Evolutionary conservation across 1,140 invertebrate genomes (phyloP).

Genomic region (Nilaparvata lugens): DNA sequence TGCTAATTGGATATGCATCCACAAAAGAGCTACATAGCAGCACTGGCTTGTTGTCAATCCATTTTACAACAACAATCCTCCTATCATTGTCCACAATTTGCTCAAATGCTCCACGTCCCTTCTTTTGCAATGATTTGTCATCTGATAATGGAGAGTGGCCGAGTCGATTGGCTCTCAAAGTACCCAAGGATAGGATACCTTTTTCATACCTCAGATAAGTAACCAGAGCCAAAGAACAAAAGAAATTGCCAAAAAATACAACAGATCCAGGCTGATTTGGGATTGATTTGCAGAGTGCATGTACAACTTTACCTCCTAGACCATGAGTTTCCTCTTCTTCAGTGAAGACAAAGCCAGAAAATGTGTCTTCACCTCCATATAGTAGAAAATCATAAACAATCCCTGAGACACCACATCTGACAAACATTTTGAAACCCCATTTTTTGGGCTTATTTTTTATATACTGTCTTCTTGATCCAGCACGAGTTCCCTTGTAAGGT

Average conservation of each 20-base stretch:
- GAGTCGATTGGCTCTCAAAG: constrained; percentile 33
- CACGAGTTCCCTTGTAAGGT: constrained; percentile 36
- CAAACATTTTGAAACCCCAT: constrained; percentile 35
- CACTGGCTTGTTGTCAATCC: constrained; percentile 24
- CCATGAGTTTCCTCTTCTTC: constrained; percentile 3
- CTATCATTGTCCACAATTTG: constrained; percentile 16
- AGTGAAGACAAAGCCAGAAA: not conserved
- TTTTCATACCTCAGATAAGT: constrained; percentile 11
- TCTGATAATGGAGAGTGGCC: constrained; percentile 27
- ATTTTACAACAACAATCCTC: constrained; percentile 31
- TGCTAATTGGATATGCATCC: constrained; percentile 27
- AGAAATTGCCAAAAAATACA: constrained; percentile 28
- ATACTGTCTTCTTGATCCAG: constrained; percentile 31
- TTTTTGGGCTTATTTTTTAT: constrained; percentile 32
- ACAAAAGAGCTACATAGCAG: constrained; percentile 34
- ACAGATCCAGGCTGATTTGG: constrained; percentile 1
- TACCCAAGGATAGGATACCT: constrained; percentile 33
- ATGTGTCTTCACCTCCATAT: constrained; percentile 24
- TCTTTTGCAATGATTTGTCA: constrained; percentile 33
- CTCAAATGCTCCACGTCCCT: constrained; percentile 29
- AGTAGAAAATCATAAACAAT: constrained; percentile 35
- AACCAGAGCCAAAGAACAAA: constrained; percentile 21
- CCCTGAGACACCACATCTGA: constrained; percentile 30
- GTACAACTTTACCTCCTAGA: constrained; percentile 30
- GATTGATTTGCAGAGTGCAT: constrained; percentile 25